Percentiles rank a stretch among this genome's conserved stretches.
Evolutionary conservation across 2,797 vertebrate species (phyloP).

Genomic region (Todus mexicanus): DNA sequence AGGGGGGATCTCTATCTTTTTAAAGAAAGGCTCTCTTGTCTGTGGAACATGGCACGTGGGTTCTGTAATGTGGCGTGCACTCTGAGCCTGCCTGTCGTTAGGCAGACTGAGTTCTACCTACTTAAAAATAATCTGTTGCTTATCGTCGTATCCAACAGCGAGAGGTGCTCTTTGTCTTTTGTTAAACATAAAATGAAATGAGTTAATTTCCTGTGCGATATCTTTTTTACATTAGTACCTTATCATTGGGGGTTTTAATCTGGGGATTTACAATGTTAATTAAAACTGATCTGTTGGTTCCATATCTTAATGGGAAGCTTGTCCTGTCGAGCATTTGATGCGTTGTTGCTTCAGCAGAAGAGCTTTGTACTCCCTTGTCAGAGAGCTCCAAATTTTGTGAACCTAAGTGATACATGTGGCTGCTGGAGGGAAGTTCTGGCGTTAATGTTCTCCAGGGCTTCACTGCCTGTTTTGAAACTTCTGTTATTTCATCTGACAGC

Average conservation of each 20-base stretch:
- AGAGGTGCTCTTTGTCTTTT: constrained; percentile 1
- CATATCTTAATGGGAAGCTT: background rate
- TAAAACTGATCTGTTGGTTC: background rate
- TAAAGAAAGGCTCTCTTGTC: constrained; percentile 51
- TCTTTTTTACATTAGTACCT: background rate
- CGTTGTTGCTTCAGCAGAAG: background rate
- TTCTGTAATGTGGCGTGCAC: background rate
- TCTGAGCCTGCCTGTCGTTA: background rate
- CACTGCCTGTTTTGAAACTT: background rate
- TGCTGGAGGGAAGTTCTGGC: background rate
- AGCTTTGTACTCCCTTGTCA: background rate
- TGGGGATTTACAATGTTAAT: background rate
- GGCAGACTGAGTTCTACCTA: constrained; percentile 5
- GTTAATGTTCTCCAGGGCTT: background rate
- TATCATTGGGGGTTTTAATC: background rate
- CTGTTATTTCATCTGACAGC: background rate
- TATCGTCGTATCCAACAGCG: background rate
- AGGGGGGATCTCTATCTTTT: constrained; percentile 24
- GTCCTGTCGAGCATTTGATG: background rate
- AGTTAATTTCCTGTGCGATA: background rate
- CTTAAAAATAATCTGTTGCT: background rate
- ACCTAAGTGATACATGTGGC: background rate
- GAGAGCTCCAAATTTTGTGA: background rate
- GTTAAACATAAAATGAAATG: background rate
- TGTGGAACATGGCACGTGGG: background rate